Conservation (phyloP, 1,140 invertebrate species). For the Cyclargus thomasi region DNA sequence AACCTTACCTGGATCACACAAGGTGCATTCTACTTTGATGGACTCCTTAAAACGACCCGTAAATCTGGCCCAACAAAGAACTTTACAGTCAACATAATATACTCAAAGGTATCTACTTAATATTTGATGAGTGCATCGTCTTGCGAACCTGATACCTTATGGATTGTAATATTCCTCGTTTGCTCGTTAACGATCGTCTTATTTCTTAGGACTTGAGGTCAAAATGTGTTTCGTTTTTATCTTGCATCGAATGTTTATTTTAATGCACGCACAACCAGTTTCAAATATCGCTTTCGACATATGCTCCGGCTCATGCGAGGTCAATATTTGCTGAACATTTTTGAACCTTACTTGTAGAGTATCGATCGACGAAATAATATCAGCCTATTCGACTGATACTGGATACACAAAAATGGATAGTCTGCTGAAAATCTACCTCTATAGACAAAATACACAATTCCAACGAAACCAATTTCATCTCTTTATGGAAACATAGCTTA, state of each 20-base stretch:
- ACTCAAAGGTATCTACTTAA: neutral
- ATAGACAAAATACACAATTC: neutral
- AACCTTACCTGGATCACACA: slow-evolving; percentile 34
- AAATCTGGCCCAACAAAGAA: slow-evolving; percentile 41
- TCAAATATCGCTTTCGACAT: slow-evolving; percentile 68
- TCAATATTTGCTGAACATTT: slow-evolving; percentile 68
- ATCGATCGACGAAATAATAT: neutral
- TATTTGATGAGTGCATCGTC: neutral
- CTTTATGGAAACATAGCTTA: neutral
- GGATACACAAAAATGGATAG: neutral
- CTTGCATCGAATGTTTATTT: slow-evolving; percentile 66
- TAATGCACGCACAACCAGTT: slow-evolving; percentile 67
- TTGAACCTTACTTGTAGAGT: slow-evolving; percentile 27
- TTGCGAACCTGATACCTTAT: neutral
- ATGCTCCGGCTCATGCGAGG: slow-evolving; percentile 48
- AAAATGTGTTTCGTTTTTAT: slow-evolving; percentile 64
- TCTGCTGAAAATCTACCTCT: neutral
- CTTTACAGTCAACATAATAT: slow-evolving; percentile 30
- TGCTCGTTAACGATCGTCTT: neutral
- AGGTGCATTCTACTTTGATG: slow-evolving; percentile 36
- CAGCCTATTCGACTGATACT: neutral
- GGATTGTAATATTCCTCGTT: neutral
- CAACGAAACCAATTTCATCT: neutral
- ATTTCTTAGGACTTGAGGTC: slow-evolving; percentile 39
- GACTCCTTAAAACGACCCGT: slow-evolving; percentile 26